Conservation (phyloP, 2,888 invertebrate genomes). For the Chrysolina haemoptera region DNA sequence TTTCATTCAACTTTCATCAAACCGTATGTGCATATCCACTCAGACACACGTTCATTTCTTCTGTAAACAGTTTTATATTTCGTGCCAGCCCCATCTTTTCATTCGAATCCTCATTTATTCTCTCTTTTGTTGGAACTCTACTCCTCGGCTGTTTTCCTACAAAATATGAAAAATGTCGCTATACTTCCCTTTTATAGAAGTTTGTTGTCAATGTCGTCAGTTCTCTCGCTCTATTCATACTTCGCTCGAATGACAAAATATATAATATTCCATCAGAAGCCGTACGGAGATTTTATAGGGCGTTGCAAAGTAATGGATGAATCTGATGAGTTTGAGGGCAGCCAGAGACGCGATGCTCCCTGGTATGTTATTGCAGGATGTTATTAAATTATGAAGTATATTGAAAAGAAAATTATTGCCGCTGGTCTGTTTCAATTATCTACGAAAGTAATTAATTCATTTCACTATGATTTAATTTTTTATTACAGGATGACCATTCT, state of each 20-base stretch:
- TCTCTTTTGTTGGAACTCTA: constrained; percentile 36
- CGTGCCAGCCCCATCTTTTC: constrained; percentile 37
- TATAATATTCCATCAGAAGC: constrained; percentile 44
- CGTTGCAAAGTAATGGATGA: constrained; percentile 26
- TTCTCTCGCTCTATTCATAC: constrained; percentile 42
- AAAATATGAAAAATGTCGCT: constrained; percentile 43
- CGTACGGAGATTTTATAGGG: constrained; percentile 35
- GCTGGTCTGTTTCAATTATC: too few species aligned
- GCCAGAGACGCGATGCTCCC: background rate
- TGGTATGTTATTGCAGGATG: background rate
- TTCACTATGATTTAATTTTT: too few species aligned
- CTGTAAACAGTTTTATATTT: constrained; percentile 38
- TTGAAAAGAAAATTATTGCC: too few species aligned
- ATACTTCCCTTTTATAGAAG: constrained; percentile 41
- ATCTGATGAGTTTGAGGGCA: background rate
- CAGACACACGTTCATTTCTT: constrained; percentile 24
- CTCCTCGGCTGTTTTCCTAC: constrained; percentile 37
- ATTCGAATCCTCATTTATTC: constrained; percentile 42
- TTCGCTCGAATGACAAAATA: constrained; percentile 36
- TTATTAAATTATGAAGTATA: background rate
- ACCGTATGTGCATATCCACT: background rate
- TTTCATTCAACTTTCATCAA: background rate
- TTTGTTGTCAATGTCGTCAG: constrained; percentile 48
- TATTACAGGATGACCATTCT: too few species aligned
- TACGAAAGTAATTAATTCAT: too few species aligned